Evolutionary conservation across 2,797 vertebrate genomes (phyloP).

Genomic region (Lycodopsis pacificus): DNA sequence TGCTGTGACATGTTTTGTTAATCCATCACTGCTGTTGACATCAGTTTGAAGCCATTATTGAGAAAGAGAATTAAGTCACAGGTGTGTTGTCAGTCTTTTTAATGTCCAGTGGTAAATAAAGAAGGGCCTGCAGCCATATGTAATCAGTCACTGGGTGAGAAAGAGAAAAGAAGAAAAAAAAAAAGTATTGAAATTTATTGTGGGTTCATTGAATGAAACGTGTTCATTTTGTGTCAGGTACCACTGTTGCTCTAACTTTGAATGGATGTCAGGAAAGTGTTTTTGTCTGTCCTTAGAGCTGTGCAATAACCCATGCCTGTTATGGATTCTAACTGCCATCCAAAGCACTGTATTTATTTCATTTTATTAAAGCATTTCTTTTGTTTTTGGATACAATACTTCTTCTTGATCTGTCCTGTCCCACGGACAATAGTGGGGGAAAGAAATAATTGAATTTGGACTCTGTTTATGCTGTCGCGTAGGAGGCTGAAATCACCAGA

Average conservation of each 20-base stretch:
- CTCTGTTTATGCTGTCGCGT: conserved; percentile 8
- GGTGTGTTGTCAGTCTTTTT: conserved; percentile 21
- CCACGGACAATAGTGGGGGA: neutral
- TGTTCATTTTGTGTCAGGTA: conserved; percentile 43
- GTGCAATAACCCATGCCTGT: conserved; percentile 85
- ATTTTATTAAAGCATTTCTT: conserved; percentile 82
- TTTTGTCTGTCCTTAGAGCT: conserved; percentile 67
- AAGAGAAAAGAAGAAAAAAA: neutral
- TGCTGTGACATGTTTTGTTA: conserved; percentile 54
- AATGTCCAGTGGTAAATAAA: conserved; percentile 18
- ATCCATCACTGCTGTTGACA: conserved; percentile 34
- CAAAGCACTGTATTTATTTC: conserved; percentile 84
- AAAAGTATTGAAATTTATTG: neutral
- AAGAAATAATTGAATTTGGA: neutral
- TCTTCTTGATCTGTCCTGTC: conserved; percentile 27
- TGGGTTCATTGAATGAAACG: conserved; percentile 37
- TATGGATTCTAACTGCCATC: conserved; percentile 83
- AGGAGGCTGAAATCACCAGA: conserved; percentile 29
- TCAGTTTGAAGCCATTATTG: conserved; percentile 64
- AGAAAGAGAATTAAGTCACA: conserved; percentile 21
- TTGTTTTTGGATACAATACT: conserved; percentile 67
- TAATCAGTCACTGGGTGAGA: conserved; percentile 19
- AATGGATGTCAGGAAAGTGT: conserved; percentile 59
- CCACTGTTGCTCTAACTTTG: conserved; percentile 60
- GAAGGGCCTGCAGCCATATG: conserved; percentile 32